phyloP scores from a whole-genome alignment of 2,113 vertebrate species.

The Mellivora capensis region DNA sequence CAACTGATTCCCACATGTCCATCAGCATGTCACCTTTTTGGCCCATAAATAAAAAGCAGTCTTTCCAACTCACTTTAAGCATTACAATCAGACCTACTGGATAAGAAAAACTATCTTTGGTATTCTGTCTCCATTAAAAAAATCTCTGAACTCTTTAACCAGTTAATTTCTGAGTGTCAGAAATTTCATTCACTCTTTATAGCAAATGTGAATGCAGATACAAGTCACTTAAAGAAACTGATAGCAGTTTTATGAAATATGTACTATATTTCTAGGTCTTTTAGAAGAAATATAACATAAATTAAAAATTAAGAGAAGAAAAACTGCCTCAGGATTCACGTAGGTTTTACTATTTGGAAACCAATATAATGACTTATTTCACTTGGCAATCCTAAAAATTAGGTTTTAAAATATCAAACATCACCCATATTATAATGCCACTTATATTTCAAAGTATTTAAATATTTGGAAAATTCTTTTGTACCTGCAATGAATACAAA shows the following conservation, averaged over 20 bases:
- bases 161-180: background rate
- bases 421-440: constrained; percentile 9
- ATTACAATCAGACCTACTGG: background rate
- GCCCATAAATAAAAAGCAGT: background rate
- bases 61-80: background rate
- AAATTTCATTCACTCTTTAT: constrained; percentile 9
- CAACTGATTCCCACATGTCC: background rate
- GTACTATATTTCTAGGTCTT: background rate
- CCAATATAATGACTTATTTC: background rate
- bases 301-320: background rate
- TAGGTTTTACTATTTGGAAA: constrained; percentile 9
- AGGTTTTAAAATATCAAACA: background rate
- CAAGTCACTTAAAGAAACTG: background rate
- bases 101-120: background rate
- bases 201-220: constrained; percentile 1
- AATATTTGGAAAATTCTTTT: constrained; percentile 51
- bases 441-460: background rate
- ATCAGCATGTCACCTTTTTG: background rate
- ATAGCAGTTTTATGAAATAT: background rate
- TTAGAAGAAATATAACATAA: background rate
- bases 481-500: constrained; percentile 98
- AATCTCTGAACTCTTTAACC: background rate
- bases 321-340: background rate
- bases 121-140: background rate
- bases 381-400: constrained; percentile 26